A percentile compares a stretch with the other conserved stretches of the same genome.
These are phyloP conservation scores for Phragmatobia fuliginosa DNA, from an alignment of 2,888 invertebrate genomes.

Conservation along the genomic window DNA sequence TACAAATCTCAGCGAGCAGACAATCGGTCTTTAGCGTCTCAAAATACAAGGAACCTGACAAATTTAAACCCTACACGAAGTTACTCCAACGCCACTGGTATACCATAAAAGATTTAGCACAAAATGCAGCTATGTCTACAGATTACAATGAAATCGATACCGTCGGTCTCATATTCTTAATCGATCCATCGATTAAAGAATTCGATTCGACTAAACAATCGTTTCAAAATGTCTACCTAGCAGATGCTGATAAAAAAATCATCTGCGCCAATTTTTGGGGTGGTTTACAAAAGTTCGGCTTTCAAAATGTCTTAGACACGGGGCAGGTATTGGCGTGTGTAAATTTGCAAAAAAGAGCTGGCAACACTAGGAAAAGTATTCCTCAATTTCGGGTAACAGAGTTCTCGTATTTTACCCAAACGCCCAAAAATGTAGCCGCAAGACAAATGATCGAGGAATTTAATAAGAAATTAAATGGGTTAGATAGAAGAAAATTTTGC, in stretches of 20 bases:
- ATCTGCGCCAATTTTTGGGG: conserved; percentile 86
- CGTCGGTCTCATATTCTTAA: conserved; percentile 88
- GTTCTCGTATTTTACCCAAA: conserved; percentile 87
- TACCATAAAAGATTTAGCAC: conserved; percentile 77
- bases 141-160: conserved; percentile 91
- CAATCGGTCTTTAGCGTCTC: conserved; percentile 78
- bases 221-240: conserved; percentile 87
- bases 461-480: conserved; percentile 57
- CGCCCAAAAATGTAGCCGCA: conserved; percentile 85
- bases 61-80: conserved; percentile 44
- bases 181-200: conserved; percentile 80
- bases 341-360: conserved; percentile 88
- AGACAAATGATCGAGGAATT: conserved; percentile 79
- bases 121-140: conserved; percentile 59
- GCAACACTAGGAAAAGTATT: conserved; percentile 82
- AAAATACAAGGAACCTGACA: conserved; percentile 57
- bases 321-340: conserved; percentile 87
- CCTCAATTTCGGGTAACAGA: conserved; percentile 88
- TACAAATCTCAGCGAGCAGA: conserved; percentile 85
- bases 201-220: conserved; percentile 68
- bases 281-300: conserved; percentile 80
- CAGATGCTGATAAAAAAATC: conserved; percentile 85
- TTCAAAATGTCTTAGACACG: conserved; percentile 84
- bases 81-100: conserved; percentile 72
- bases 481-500: conserved; percentile 60